These are phyloP conservation scores for Hypolimnas misippus DNA, from an alignment of 2,888 invertebrate species.

Conservation along the genomic window DNA sequence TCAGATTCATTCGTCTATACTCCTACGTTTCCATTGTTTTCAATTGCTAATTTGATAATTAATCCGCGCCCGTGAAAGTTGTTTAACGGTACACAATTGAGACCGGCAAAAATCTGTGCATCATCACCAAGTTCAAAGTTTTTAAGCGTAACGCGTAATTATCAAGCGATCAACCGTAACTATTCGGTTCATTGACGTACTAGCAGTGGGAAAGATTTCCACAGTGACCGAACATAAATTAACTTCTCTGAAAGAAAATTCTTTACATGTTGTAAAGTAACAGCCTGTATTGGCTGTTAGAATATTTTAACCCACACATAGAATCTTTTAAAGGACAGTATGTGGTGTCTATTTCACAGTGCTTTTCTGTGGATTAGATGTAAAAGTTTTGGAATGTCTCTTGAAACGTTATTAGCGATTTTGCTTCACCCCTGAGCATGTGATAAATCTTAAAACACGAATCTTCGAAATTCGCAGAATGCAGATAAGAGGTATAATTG, in stretches of 20 bases:
- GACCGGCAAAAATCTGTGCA: constrained; percentile 23
- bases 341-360: too few relatives aligned
- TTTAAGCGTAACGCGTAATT: constrained; percentile 24
- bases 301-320: too few relatives aligned
- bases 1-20: not conserved
- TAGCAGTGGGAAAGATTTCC: constrained; percentile 16
- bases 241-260: not conserved
- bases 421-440: too few relatives aligned
- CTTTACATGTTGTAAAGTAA: not conserved
- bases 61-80: constrained; percentile 2
- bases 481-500: too few relatives aligned
- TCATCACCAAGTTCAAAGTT: constrained; percentile 34
- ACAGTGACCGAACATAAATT: constrained; percentile 9
- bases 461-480: too few relatives aligned
- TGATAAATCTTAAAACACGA: too few relatives aligned
- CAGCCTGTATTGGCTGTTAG: too few relatives aligned
- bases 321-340: too few relatives aligned
- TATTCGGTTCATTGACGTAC: constrained; percentile 14
- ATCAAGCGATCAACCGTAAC: constrained; percentile 27
- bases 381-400: too few relatives aligned
- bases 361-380: too few relatives aligned
- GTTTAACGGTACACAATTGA: constrained; percentile 8
- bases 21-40: not conserved
- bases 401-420: too few relatives aligned
- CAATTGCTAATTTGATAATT: not conserved